Base-by-base conservation (phyloP, 2,113 vertebrate genomes). In the Dryoscopus gambensis region DNA sequence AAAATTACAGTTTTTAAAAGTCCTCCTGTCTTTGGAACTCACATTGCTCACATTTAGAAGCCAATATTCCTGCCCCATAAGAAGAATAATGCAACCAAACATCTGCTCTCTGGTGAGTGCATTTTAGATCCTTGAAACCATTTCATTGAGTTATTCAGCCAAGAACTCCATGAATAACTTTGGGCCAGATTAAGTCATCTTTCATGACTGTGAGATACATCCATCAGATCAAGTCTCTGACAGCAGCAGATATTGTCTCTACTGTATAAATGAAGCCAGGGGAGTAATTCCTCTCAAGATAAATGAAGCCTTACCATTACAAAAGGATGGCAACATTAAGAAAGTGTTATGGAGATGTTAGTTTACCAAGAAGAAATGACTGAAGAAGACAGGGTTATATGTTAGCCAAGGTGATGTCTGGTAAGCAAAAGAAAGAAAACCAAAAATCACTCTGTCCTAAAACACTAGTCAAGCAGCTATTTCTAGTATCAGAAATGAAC, bases 291-390 rank as follows among this genome's bases (percentile, higher is more conserved):
- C 35, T 84, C 69, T 87, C 64, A 82, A 94, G 87, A 90, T 52
- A 93, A 96, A 95, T 83, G 80, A 95, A 95, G 30, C 15, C 40
- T 59, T 69, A 77, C 30, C 52, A 35, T 69, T 85, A 76, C 13
- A 70, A 57, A 90, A 78, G 27, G 18, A 89, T 25, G 44, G 47
- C 15, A 73, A 80, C 56, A 60, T 83, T 71, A 64, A 57, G 69
- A 13, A 95, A 84, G 60, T 55, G 37, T 91, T 94, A 93, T n/a
- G 70, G 92, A 94, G 87, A 76, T 23, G 57, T 86, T 85, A 42
- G 59, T 69, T 92, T 85, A 59, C 60, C 24, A 64, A 50, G 33
- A 94, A 76, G n/a, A 89, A 60, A 55, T 18, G 7, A 74, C 30
- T 22, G 28, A 93, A 17, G 50, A 65, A 84, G 82, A 76, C 8